Conservation (phyloP, 2,113 vertebrate species). For the Dolichallabes microphthalmus region DNA sequence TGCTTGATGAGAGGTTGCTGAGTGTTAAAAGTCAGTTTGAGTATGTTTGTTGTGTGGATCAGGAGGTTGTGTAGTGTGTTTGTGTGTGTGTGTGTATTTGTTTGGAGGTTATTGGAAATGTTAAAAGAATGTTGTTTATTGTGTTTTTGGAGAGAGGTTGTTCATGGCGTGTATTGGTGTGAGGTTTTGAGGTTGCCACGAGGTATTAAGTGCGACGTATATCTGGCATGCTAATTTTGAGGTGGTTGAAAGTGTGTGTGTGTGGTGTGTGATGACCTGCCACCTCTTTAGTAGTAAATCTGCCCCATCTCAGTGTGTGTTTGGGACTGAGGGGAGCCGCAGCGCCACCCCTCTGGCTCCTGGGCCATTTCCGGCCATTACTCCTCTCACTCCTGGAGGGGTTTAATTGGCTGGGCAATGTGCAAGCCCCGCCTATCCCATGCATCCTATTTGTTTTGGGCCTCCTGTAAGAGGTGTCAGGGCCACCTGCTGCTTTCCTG, state of each 20-base stretch:
- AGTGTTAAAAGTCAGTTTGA: not conserved
- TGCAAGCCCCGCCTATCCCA: not conserved
- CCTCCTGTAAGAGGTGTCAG: slow-evolving; percentile 45
- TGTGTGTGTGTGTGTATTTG: not conserved
- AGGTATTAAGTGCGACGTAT: not conserved
- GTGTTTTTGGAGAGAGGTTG: slow-evolving; percentile 10
- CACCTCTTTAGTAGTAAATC: slow-evolving; percentile 49
- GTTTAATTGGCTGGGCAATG: slow-evolving; percentile 16
- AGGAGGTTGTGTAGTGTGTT: not conserved
- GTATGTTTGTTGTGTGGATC: not conserved
- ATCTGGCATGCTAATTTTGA: too few relatives aligned
- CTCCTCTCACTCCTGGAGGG: slow-evolving; percentile 7
- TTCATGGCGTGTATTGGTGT: not conserved
- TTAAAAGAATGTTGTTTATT: not conserved
- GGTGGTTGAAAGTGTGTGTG: not conserved
- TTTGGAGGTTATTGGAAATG: not conserved
- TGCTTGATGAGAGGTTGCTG: not conserved
- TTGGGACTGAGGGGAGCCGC: slow-evolving; percentile 21
- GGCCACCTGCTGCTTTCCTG: slow-evolving; percentile 49
- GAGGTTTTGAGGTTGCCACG: not conserved
- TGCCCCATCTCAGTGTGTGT: slow-evolving; percentile 4
- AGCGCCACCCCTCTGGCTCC: not conserved
- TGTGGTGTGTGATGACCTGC: slow-evolving; percentile 15
- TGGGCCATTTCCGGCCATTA: slow-evolving; percentile 30
- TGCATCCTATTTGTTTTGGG: slow-evolving; percentile 28